Evolutionary conservation across 2,888 invertebrate genomes (phyloP).

Genomic region (Nemurella pictetii): DNA sequence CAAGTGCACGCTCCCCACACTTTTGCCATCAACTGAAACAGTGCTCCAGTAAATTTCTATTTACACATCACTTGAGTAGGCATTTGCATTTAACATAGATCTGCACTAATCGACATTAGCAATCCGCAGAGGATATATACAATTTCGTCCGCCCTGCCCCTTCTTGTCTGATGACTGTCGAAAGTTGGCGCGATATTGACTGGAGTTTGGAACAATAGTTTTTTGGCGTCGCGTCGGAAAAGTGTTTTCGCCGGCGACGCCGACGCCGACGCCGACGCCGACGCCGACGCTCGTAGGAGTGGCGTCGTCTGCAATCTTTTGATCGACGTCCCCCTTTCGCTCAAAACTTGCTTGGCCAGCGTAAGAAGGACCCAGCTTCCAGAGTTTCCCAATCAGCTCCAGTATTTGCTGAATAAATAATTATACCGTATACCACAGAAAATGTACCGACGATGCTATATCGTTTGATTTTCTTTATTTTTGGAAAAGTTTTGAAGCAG

Average conservation of each 20-base stretch:
- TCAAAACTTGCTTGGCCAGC: neutral
- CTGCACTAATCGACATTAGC: too few relatives aligned
- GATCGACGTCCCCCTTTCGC: neutral
- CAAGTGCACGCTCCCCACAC: too few relatives aligned
- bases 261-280: neutral
- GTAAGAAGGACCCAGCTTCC: neutral
- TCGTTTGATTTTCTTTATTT: neutral
- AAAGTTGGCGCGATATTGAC: neutral
- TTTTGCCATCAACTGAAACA: too few relatives aligned
- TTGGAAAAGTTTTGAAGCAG: neutral
- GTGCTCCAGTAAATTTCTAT: too few relatives aligned
- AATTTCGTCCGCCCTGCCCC: neutral
- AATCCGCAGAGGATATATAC: too few relatives aligned
- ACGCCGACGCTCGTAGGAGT: neutral
- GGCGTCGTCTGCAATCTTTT: neutral
- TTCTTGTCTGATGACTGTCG: neutral
- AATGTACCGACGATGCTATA: neutral
- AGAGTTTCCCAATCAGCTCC: neutral
- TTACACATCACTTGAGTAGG: too few relatives aligned
- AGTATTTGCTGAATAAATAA: neutral
- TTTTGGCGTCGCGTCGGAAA: neutral
- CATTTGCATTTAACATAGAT: too few relatives aligned
- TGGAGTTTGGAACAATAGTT: neutral
- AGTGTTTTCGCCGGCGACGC: neutral
- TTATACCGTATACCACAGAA: neutral